A percentile compares a stretch with the other conserved stretches of the same genome.
Conservation (phyloP, 2,888 invertebrate species). For the Psococerastis gibbosa region DNA sequence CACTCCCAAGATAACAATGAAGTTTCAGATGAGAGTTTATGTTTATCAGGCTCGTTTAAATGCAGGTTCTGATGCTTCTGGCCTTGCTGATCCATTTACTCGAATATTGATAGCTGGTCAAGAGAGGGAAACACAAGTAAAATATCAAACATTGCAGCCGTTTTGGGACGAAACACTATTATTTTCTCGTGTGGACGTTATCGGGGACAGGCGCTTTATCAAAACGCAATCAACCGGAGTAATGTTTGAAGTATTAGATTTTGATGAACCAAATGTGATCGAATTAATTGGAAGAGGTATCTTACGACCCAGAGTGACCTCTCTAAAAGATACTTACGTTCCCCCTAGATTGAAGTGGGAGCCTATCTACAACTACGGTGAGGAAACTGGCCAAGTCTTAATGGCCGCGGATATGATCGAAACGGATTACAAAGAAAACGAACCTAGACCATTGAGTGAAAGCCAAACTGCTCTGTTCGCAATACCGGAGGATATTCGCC, state of each 20-base stretch:
- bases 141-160: conserved; percentile 32
- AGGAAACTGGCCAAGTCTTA: conserved; percentile 26
- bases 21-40: conserved; percentile 28
- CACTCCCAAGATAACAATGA: too few relatives aligned
- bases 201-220: conserved; percentile 22
- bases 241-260: background rate
- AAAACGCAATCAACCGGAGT: background rate
- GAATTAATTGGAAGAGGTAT: conserved; percentile 30
- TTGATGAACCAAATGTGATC: background rate
- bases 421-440: background rate
- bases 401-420: conserved; percentile 31
- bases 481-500: conserved; percentile 2
- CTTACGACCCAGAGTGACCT: conserved; percentile 26
- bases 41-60: conserved; percentile 48
- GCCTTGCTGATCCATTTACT: conserved; percentile 32
- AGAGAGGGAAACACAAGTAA: conserved; percentile 19
- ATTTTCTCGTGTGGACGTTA: conserved; percentile 27
- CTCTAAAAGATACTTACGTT: conserved; percentile 23
- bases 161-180: conserved; percentile 39
- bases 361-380: conserved; percentile 23
- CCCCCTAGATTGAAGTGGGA: conserved; percentile 27
- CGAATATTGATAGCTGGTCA: conserved; percentile 19
- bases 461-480: background rate
- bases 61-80: conserved; percentile 32
- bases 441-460: background rate